Percentiles rank a stretch among this genome's conserved stretches.
Evolutionary conservation across 2,797 vertebrate species (phyloP).

Genomic region (Hafferia zeledoni): DNA sequence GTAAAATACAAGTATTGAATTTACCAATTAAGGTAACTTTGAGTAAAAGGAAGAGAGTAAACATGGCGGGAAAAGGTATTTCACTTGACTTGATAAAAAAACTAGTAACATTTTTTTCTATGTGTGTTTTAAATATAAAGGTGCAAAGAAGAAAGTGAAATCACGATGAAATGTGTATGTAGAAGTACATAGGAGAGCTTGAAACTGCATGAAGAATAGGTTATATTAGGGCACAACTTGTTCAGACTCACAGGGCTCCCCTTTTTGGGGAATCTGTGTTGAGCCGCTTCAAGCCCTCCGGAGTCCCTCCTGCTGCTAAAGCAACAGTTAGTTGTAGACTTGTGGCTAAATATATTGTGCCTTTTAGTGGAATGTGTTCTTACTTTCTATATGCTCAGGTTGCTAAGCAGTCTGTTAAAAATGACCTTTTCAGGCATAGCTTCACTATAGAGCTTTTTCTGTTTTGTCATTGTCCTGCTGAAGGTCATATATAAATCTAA

Average conservation of each 20-base stretch:
- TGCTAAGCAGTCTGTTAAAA: not conserved
- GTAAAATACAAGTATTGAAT: not conserved
- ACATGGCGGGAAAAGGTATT: not conserved
- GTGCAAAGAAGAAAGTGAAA: not conserved
- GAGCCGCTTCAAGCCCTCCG: rapidly evolving
- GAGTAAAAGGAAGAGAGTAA: not conserved
- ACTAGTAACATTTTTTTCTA: not conserved
- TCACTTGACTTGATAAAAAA: not conserved
- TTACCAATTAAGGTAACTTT: not conserved
- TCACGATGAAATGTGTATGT: not conserved
- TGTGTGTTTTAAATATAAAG: not conserved
- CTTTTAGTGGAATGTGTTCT: not conserved
- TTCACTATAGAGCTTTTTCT: not conserved
- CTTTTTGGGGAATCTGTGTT: not conserved
- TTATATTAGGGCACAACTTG: not conserved
- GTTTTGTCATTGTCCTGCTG: not conserved
- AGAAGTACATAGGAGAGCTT: not conserved
- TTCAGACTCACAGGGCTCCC: not conserved
- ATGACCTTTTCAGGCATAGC: not conserved
- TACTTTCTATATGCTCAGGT: not conserved
- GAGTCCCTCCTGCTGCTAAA: not conserved
- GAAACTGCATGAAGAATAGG: not conserved
- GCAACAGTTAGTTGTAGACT: not conserved
- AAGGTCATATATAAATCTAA: not conserved
- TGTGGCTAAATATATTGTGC: not conserved